phyloP scores from a whole-genome alignment of 1,140 invertebrate genomes.

The Zaprionus gabonicus region DNA sequence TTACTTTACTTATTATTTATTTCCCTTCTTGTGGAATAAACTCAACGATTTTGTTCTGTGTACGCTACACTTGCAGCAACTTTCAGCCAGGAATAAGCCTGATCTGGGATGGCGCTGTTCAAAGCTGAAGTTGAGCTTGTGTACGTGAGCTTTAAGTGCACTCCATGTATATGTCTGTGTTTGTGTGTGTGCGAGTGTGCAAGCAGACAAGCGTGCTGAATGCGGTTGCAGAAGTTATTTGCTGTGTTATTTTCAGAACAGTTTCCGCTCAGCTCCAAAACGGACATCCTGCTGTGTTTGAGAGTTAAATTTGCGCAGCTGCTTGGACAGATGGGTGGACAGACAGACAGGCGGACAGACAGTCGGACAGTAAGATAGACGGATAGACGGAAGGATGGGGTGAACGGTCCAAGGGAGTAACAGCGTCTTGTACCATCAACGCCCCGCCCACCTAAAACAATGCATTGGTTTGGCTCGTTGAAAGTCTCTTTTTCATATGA shows the following conservation, averaged over 20 bases:
- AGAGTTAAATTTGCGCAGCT: conserved; percentile 72
- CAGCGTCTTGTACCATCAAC: conserved; percentile 7
- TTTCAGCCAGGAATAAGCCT: conserved; percentile 23
- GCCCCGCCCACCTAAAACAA: conserved; percentile 11
- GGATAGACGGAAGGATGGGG: neutral
- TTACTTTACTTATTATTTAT: too few relatives aligned
- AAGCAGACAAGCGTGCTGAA: conserved; percentile 56
- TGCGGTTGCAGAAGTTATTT: conserved; percentile 82
- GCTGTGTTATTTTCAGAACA: conserved; percentile 83
- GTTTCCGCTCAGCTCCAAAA: conserved; percentile 71
- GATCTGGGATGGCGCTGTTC: conserved; percentile 7
- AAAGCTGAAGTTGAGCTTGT: conserved; percentile 2
- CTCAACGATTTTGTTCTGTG: neutral
- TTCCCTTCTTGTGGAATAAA: neutral
- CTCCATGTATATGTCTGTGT: conserved; percentile 10
- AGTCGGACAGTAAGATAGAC: conserved; percentile 17
- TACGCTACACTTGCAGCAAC: conserved; percentile 7
- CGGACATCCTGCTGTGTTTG: conserved; percentile 70
- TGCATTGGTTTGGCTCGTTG: neutral
- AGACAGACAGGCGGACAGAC: neutral
- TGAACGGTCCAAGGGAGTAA: neutral
- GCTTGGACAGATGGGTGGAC: conserved; percentile 43
- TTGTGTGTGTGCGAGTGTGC: conserved; percentile 6
- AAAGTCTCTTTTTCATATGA: conserved; percentile 14
- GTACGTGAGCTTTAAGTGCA: conserved; percentile 10